phyloP scores from a whole-genome alignment of 2,113 vertebrate species.

The Cyprinus carpio region DNA sequence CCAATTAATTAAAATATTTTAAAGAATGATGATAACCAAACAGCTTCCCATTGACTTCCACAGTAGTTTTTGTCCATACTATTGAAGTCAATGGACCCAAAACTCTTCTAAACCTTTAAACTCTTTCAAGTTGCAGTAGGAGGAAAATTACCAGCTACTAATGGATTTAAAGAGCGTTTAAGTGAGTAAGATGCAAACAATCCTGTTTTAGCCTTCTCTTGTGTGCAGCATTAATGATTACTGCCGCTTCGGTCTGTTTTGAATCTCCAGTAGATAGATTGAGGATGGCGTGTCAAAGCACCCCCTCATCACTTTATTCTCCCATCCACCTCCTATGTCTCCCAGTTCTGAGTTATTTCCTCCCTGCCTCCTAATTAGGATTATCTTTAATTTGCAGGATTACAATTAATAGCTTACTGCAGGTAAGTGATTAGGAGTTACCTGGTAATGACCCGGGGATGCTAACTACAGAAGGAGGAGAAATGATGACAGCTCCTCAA shows the following conservation, averaged over 20 bases:
- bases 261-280: conserved; percentile 46
- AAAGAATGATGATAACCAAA: not conserved
- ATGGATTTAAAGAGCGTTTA: conserved; percentile 25
- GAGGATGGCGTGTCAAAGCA: conserved; percentile 39
- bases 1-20: not conserved
- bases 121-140: not conserved
- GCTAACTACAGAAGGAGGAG: conserved; percentile 57
- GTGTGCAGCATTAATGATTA: conserved; percentile 33
- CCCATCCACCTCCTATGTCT: conserved; percentile 47
- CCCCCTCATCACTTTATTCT: conserved; percentile 33
- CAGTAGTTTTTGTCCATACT: not conserved
- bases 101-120: not conserved
- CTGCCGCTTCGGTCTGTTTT: not conserved
- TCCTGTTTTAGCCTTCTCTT: conserved; percentile 21
- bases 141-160: not conserved
- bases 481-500: conserved; percentile 63
- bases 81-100: not conserved
- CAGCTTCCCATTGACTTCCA: not conserved
- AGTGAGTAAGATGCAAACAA: conserved; percentile 8
- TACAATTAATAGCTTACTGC: conserved; percentile 69
- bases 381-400: conserved; percentile 69
- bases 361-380: conserved; percentile 64
- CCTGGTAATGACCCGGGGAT: conserved; percentile 64
- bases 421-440: conserved; percentile 70
- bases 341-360: conserved; percentile 59